Evolutionary conservation across 2,113 vertebrate genomes (phyloP).

Genomic region (Theropithecus gelada): DNA sequence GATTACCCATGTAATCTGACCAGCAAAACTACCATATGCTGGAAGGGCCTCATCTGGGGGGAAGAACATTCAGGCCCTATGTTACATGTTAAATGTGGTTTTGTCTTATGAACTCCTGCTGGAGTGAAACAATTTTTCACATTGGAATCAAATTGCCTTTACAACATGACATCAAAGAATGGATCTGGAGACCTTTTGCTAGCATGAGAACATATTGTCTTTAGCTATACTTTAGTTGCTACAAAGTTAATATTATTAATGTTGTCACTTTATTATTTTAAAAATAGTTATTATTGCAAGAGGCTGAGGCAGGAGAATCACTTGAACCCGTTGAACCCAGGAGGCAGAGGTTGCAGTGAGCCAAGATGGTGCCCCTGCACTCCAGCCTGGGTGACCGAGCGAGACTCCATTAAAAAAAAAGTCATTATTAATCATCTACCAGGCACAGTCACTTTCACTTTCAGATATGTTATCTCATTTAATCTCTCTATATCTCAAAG

Average conservation of each 20-base stretch:
- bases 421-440: neutral
- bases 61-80: neutral
- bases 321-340: too few relatives aligned
- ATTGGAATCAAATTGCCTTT: neutral
- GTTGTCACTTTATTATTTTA: neutral
- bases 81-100: neutral
- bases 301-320: too few relatives aligned
- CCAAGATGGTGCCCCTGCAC: too few relatives aligned
- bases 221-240: neutral
- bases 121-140: neutral
- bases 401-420: neutral
- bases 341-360: too few relatives aligned
- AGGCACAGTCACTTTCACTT: neutral
- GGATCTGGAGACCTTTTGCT: neutral
- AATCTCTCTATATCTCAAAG: neutral
- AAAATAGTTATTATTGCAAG: neutral
- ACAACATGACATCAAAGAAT: neutral
- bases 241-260: neutral
- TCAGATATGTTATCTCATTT: conserved; percentile 22
- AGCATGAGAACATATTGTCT: conserved; percentile 6
- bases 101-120: neutral
- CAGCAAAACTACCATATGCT: neutral
- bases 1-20: neutral
- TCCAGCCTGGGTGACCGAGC: too few relatives aligned
- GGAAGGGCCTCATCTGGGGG: neutral